A percentile compares a stretch with the other conserved stretches of the same genome.
Conservation (phyloP, 1,140 invertebrate species). For the Whitmania pigra region DNA sequence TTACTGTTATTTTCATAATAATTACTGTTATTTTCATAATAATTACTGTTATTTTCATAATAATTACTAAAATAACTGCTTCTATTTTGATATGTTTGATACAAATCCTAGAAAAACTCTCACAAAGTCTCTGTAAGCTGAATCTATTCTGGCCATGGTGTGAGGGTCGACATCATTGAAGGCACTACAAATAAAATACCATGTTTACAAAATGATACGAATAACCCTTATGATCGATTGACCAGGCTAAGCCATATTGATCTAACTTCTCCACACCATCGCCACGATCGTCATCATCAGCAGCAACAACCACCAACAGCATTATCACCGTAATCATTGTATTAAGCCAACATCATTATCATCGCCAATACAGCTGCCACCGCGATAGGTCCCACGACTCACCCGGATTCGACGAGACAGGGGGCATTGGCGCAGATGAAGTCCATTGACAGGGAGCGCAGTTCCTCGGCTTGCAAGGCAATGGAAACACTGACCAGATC, state of each 20-base stretch:
- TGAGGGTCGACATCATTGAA: background rate
- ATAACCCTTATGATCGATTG: background rate
- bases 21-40: too few species aligned
- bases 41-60: too few species aligned
- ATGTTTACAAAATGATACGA: background rate
- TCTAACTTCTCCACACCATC: background rate
- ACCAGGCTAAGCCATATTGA: background rate
- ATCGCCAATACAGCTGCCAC: background rate
- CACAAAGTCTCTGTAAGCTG: too few species aligned
- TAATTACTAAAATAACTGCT: too few species aligned
- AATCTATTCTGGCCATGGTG: too few species aligned
- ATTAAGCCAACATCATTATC: background rate
- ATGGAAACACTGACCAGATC: slow-evolving; percentile 55
- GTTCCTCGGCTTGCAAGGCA: slow-evolving; percentile 50
- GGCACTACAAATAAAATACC: background rate
- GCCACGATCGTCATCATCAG: background rate
- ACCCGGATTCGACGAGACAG: slow-evolving; percentile 54
- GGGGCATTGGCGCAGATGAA: slow-evolving; percentile 57
- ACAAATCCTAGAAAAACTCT: too few species aligned
- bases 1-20: too few species aligned
- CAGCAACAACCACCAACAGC: background rate
- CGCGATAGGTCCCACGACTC: background rate
- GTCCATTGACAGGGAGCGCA: slow-evolving; percentile 56
- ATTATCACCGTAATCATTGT: background rate
- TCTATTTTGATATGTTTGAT: too few species aligned